Percentiles rank a stretch among this genome's conserved stretches.
Evolutionary conservation across 2,797 vertebrate species (phyloP).

Genomic region (Pseudochaenichthys georgianus): DNA sequence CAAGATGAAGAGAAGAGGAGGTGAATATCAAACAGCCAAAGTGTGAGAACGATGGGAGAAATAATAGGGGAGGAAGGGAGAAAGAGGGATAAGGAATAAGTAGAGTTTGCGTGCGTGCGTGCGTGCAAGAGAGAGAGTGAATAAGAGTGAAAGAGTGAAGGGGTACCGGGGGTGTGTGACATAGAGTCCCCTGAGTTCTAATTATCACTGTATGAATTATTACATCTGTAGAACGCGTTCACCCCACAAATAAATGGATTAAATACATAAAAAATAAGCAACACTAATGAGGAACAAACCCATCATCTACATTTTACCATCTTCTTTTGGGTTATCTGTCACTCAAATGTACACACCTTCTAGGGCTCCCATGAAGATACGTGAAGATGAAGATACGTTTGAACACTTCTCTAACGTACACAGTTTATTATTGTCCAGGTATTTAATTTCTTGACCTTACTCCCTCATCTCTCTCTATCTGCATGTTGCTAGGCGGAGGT

Average conservation of each 20-base stretch:
- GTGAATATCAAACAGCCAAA: slow-evolving; percentile 47
- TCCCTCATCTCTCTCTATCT: slow-evolving; percentile 27
- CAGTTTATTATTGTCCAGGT: neutral
- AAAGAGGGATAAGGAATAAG: neutral
- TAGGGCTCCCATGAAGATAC: neutral
- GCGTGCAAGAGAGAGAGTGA: slow-evolving; percentile 4
- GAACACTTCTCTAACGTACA: neutral
- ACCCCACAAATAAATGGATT: too few species aligned
- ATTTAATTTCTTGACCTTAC: slow-evolving; percentile 13
- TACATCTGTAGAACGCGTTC: slow-evolving; percentile 72
- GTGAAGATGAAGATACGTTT: too few species aligned
- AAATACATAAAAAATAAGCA: too few species aligned
- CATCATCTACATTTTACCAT: neutral
- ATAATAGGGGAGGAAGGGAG: slow-evolving; percentile 31
- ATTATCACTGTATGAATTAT: slow-evolving; percentile 85
- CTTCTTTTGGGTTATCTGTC: neutral
- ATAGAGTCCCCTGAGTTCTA: slow-evolving; percentile 76
- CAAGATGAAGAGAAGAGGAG: slow-evolving; percentile 7
- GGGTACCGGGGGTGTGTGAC: slow-evolving; percentile 66
- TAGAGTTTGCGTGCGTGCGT: neutral
- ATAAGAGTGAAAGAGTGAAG: slow-evolving; percentile 49
- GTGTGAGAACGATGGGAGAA: slow-evolving; percentile 39
- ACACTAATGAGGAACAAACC: neutral
- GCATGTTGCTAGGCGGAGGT: slow-evolving; percentile 91
- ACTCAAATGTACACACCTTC: neutral